Evolutionary conservation across 2,888 invertebrate species (phyloP).

Genomic region (Ormyrus labotus): DNA sequence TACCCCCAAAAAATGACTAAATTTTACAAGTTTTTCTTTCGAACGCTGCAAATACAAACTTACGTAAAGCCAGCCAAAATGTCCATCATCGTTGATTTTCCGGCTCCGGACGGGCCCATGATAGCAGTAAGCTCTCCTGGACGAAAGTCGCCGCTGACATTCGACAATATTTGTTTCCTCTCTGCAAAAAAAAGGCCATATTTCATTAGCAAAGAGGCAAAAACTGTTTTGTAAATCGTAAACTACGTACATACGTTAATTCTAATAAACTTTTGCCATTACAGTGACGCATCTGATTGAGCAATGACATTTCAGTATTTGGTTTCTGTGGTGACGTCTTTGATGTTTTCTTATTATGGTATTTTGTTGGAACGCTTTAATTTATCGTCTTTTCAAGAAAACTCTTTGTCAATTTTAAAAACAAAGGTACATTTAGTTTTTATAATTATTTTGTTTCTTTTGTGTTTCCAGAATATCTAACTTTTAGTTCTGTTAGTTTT

Average conservation of each 20-base stretch:
- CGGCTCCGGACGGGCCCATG: conserved; percentile 92
- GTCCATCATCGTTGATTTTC: conserved; percentile 92
- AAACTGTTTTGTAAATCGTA: background rate
- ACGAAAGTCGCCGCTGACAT: conserved; percentile 82
- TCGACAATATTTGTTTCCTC: conserved; percentile 72
- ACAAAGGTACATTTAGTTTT: too few species aligned
- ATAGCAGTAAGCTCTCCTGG: conserved; percentile 89
- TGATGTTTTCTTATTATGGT: background rate
- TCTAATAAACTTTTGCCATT: background rate
- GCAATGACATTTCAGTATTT: background rate
- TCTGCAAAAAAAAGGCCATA: conserved; percentile 68
- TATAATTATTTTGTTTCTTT: too few species aligned
- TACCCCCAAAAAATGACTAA: too few species aligned
- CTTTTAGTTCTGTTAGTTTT: too few species aligned
- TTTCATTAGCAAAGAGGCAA: background rate
- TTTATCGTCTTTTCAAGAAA: too few species aligned
- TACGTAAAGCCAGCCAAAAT: conserved; percentile 93
- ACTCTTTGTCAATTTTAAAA: too few species aligned
- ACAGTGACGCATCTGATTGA: background rate
- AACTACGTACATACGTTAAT: background rate
- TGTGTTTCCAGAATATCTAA: too few species aligned
- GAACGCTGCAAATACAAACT: conserved; percentile 68
- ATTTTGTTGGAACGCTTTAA: background rate
- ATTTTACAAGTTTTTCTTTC: too few species aligned
- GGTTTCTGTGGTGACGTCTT: background rate